Evolutionary conservation across 2,113 vertebrate genomes (phyloP), one percentile per base, ranked within the genome.

Genomic region (Callionymus lyra): DNA sequence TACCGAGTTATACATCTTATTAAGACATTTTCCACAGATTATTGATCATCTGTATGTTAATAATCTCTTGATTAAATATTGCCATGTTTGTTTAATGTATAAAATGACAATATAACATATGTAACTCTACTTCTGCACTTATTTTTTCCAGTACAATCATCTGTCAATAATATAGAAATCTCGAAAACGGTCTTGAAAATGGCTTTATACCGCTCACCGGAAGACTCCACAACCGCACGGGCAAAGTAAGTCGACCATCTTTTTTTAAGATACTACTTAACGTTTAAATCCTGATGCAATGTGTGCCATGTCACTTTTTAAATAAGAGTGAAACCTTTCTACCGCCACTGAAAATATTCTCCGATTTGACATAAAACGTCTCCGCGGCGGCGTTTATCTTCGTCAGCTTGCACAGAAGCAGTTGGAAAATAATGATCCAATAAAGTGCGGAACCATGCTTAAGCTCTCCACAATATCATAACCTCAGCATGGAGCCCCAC

Each of bases 151-250:
- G 76, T 16, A 35, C 36, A 65, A 33, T 53, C 64, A 47, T 49
- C 57, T 45, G 34, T 15, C 44, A 70, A 60, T 49, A 27, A 44
- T 10, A 70, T 84, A 11, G 88, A 89, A 65, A 67, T 54, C 4
- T 63, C 68, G 1, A 81, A 87, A 59, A 85, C 89, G 10, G 9
- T 90, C 8, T 72, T 92, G 15, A 72, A 41, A 68, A 84, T 93
- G 56, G 62, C 41, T 41, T 84, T 61, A 16, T 88, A 78, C 54
- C 52, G 56, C 16, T 68, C 59, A 15, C 58, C 37, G 10, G 6
- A 2, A 16, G 33, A 16, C 12, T 53, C 47, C 3, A 16, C 4
- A 16, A 37, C 54, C 3, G 70, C 60, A 13, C 38, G 66, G 15
- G 52, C 53, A 12, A 54, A 0, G 89, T 91, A 74, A 79, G 59